Conservation (phyloP, 2,113 vertebrate genomes). For the Thinocorus orbignyianus region DNA sequence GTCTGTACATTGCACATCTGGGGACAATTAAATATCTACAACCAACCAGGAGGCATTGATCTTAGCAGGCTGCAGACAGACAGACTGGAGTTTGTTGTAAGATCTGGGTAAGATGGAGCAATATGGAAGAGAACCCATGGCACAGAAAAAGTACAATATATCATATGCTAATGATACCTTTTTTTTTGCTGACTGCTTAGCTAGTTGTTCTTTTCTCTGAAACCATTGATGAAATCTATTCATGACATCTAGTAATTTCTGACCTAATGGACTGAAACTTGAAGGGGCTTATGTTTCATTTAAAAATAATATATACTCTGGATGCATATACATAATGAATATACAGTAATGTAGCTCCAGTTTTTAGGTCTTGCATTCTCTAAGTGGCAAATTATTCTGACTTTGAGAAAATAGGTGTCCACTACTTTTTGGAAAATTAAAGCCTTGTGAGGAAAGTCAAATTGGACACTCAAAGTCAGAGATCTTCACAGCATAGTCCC, state of each 20-base stretch:
- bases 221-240: slow-evolving; percentile 23
- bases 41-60: background rate
- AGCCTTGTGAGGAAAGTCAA: background rate
- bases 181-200: slow-evolving; percentile 7
- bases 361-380: background rate
- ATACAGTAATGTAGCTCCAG: background rate
- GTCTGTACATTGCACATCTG: background rate
- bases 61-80: slow-evolving; percentile 3
- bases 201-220: slow-evolving; percentile 13
- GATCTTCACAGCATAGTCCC: background rate
- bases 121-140: background rate
- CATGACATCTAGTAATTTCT: slow-evolving; percentile 13
- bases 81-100: background rate
- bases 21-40: slow-evolving; percentile 13
- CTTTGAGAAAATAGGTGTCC: background rate
- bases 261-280: slow-evolving; percentile 21
- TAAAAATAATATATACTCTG: background rate
- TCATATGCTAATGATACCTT: background rate
- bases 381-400: background rate
- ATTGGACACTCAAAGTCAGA: background rate
- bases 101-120: background rate
- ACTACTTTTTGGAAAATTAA: background rate
- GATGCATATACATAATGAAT: background rate
- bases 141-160: slow-evolving; percentile 1
- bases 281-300: background rate